Conservation (phyloP, 2,113 vertebrate species). For the Mormyrus iriodes region DNA sequence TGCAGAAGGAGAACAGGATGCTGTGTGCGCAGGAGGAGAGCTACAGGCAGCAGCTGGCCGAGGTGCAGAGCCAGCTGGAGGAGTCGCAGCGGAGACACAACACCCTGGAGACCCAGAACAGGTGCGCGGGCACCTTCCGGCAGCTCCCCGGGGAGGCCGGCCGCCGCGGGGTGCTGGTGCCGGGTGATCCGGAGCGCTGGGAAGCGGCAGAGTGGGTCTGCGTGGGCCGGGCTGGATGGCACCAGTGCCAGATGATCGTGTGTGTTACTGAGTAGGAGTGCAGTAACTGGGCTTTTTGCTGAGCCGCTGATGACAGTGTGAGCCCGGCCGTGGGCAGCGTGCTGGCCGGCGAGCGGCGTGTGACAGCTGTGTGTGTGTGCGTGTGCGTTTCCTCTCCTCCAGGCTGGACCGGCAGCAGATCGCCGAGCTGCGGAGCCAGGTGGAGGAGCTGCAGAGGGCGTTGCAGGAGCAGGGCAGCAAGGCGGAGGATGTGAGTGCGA, state of each 20-base stretch:
- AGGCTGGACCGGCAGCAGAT: conserved; percentile 81
- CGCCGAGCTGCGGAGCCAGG: conserved; percentile 66
- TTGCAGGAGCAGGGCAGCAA: conserved; percentile 75
- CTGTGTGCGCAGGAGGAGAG: conserved; percentile 74
- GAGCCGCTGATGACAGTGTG: neutral
- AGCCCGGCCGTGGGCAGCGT: neutral
- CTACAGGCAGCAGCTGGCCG: conserved; percentile 62
- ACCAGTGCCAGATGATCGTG: conserved; percentile 49
- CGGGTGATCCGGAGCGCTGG: neutral
- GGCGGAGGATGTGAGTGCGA: conserved; percentile 74
- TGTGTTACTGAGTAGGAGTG: conserved; percentile 27
- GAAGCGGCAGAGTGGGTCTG: conserved; percentile 18
- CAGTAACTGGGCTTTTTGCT: neutral
- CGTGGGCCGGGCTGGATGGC: conserved; percentile 49
- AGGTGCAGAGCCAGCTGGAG: conserved; percentile 70
- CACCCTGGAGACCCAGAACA: conserved; percentile 69
- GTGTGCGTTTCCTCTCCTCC: conserved; percentile 6
- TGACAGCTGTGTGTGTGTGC: conserved; percentile 16
- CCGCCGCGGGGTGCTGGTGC: neutral
- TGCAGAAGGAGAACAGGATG: conserved; percentile 81
- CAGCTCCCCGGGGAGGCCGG: neutral
- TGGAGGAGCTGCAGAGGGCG: conserved; percentile 75
- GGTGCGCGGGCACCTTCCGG: conserved; percentile 39
- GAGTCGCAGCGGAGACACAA: conserved; percentile 71
- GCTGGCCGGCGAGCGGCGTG: neutral